Conservation (phyloP, 2,888 invertebrate genomes). For the Zhuqinia jingwanae region DNA sequence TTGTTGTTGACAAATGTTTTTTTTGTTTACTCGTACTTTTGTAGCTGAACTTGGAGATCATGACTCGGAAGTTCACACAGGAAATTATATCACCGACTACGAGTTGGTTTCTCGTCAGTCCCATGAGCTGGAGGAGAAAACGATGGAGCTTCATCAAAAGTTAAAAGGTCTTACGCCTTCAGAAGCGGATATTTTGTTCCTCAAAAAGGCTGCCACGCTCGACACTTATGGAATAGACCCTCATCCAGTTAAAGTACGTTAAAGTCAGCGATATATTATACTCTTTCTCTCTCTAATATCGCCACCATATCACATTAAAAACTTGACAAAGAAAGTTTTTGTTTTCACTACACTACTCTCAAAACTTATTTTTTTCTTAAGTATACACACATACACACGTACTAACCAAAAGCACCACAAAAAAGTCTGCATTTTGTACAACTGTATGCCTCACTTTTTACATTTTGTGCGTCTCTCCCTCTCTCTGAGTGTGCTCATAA, state of each 20-base stretch:
- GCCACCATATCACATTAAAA: not conserved
- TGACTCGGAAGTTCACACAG: conserved; percentile 92
- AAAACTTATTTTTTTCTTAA: not conserved
- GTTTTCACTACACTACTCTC: not conserved
- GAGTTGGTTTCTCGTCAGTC: conserved; percentile 96
- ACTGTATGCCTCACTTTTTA: not conserved
- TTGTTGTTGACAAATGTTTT: conserved; percentile 25
- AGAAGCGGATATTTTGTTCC: conserved; percentile 93
- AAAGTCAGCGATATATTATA: not conserved
- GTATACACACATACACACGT: not conserved
- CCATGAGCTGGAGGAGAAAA: conserved; percentile 93
- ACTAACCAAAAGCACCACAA: not conserved
- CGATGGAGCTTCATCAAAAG: conserved; percentile 94
- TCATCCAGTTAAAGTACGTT: conserved; percentile 94
- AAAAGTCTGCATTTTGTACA: not conserved
- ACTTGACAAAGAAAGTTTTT: conserved; percentile 17
- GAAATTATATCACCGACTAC: conserved; percentile 95
- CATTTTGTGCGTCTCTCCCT: not conserved
- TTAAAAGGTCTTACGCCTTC: conserved; percentile 92
- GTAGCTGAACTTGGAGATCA: conserved; percentile 96
- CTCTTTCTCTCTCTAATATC: not conserved
- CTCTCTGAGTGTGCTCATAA: conserved; percentile 20
- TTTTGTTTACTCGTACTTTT: conserved; percentile 44
- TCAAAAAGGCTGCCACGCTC: conserved; percentile 93
- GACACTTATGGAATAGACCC: conserved; percentile 99